A percentile compares a stretch with the other conserved stretches of the same genome.
These are phyloP conservation scores for Bos indicus DNA, from an alignment of 2,113 vertebrate species.

Conservation along the genomic window DNA sequence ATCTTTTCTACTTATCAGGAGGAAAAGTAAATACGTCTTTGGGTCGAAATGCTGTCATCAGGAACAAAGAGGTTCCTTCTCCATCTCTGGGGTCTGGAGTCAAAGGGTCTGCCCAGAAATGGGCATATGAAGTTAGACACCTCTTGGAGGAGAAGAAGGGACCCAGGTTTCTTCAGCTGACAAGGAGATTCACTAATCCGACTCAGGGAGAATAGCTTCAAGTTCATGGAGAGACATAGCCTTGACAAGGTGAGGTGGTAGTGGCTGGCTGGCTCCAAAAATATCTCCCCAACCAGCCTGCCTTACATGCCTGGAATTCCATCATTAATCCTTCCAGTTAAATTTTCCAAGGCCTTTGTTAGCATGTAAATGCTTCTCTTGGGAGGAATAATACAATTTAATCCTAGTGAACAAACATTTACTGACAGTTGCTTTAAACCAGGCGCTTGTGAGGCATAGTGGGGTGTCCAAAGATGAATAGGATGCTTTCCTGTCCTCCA, in stretches of 20 bases:
- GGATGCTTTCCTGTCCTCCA: not conserved
- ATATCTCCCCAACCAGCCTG: not conserved
- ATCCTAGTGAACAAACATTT: constrained; percentile 60
- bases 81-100: not conserved
- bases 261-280: not conserved
- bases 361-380: constrained; percentile 55
- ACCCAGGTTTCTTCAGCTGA: not conserved
- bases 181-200: not conserved
- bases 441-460: not conserved
- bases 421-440: constrained; percentile 47
- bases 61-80: not conserved
- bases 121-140: not conserved
- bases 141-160: not conserved
- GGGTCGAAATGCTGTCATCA: not conserved
- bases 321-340: constrained; percentile 59
- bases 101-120: not conserved
- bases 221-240: not conserved
- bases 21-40: not conserved
- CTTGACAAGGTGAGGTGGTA: not conserved
- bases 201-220: not conserved
- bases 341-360: constrained; percentile 24
- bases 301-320: not conserved
- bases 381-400: constrained; percentile 57
- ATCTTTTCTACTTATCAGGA: not conserved
- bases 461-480: constrained; percentile 50